Conservation (phyloP, 2,797 vertebrate species). For the Diceros bicornis region DNA sequence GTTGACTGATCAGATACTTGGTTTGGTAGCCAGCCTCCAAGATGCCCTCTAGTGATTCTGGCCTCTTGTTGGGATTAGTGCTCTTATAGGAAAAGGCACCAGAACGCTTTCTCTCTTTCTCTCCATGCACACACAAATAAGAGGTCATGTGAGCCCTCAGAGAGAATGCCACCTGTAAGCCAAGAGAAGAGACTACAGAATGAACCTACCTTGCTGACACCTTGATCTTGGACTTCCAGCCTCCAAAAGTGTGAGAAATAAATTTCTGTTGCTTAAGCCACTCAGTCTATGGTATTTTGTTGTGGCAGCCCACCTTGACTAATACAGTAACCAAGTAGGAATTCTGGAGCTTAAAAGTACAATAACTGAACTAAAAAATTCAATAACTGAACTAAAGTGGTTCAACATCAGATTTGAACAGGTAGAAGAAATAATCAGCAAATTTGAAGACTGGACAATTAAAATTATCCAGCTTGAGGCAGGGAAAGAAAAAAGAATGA, state of each 20-base stretch:
- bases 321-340: not conserved
- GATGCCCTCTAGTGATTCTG: not conserved
- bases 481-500: not conserved
- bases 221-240: not conserved
- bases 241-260: not conserved
- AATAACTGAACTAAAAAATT: not conserved
- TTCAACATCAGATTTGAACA: not conserved
- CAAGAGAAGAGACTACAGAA: not conserved
- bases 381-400: not conserved
- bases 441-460: not conserved
- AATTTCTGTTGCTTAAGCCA: not conserved
- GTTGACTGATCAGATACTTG: not conserved
- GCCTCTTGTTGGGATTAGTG: not conserved
- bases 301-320: not conserved
- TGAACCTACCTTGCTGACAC: not conserved
- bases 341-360: not conserved
- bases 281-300: not conserved
- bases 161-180: not conserved
- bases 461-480: not conserved
- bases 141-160: not conserved
- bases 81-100: not conserved
- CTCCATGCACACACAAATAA: not conserved
- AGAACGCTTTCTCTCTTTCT: not conserved
- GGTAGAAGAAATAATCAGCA: not conserved
- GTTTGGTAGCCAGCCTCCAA: accelerated